Evolutionary conservation across 2,797 vertebrate species (phyloP), one percentile per base, ranked within the genome.

Genomic region (Lacerta agilis): DNA sequence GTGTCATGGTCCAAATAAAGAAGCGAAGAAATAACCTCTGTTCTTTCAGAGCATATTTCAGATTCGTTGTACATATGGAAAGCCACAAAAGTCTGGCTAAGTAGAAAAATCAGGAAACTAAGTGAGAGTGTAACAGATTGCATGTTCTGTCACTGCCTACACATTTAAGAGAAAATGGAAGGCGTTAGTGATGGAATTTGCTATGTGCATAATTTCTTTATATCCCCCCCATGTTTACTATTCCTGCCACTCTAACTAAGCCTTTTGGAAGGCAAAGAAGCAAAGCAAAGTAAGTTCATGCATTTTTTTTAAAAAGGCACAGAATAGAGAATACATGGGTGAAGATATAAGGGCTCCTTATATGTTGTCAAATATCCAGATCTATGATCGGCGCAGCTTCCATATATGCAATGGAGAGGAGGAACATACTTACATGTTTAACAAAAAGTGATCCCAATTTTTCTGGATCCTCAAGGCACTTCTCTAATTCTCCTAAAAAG

Each of bases 391-490:
- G 78, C 80, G 80, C 4, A 55, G n/a, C 13, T 82, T 85, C 29
- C 18, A 33, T 20, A 45, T 36, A 69, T 15, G 36, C 3, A 58
- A 5, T 20, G 43, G 15, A 49, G 55, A 81, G 33, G 29, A 80
- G 0, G 0, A 33, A 17, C 64, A 20, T 29, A 96, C 98, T 93
- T 96, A 99, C 99, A 90, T 99, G 98, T 94, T 99, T 99, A 94
- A 99, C 97, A 95, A 99, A 99, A 90, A 99, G 97, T 36, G 98
- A 96, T 87, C 98, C 98, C 87, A 99, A 97, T 92, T 98, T 98
- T 96, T 99, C 99, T 27, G 98, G 98, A 94, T 99, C 98, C 96
- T 99, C 98, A 97, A 99, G 97, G 97, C 99, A 99, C 97, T 98
- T 99, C 96, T 99, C 98, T 95, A 99, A 93, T 96, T 99, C 99